phyloP scores from a whole-genome alignment of 2,797 vertebrate genomes.

The Pelochelys cantorii region DNA sequence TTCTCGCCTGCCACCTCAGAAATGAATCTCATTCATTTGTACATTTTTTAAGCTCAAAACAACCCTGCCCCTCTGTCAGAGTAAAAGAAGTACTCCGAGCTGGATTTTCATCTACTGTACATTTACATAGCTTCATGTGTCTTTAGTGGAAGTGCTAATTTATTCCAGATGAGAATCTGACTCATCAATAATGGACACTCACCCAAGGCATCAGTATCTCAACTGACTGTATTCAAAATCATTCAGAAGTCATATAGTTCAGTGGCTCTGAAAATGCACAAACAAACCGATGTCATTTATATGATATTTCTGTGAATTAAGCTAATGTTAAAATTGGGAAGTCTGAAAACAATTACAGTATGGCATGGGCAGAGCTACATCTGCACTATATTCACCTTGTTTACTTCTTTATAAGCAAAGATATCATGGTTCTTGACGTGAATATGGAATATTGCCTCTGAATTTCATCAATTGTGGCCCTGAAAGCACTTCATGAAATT shows the following conservation, averaged over 20 bases:
- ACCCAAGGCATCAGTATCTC: background rate
- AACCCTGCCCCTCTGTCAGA: background rate
- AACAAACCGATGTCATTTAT: background rate
- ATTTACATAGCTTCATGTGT: background rate
- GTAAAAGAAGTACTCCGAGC: background rate
- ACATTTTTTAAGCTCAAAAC: background rate
- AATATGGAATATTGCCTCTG: slow-evolving; percentile 36
- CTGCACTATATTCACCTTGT: slow-evolving; percentile 33
- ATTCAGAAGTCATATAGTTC: background rate
- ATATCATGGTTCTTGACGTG: slow-evolving; percentile 7
- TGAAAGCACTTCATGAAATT: slow-evolving; percentile 35
- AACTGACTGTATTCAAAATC: background rate
- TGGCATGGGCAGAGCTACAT: background rate
- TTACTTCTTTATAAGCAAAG: slow-evolving; percentile 27
- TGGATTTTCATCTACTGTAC: background rate
- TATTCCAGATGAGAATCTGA: background rate
- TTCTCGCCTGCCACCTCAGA: background rate
- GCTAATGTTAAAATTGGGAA: slow-evolving; percentile 7
- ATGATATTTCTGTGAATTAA: background rate
- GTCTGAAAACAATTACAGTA: slow-evolving; percentile 31
- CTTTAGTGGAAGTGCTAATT: background rate
- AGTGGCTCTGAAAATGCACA: background rate
- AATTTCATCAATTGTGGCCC: slow-evolving; percentile 47
- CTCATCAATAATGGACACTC: background rate
- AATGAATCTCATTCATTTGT: background rate